Evolutionary conservation across 30 jellyfish, hydroid and myxozoan genomes (phyloP).

Genomic region (Pelagia noctiluca): DNA sequence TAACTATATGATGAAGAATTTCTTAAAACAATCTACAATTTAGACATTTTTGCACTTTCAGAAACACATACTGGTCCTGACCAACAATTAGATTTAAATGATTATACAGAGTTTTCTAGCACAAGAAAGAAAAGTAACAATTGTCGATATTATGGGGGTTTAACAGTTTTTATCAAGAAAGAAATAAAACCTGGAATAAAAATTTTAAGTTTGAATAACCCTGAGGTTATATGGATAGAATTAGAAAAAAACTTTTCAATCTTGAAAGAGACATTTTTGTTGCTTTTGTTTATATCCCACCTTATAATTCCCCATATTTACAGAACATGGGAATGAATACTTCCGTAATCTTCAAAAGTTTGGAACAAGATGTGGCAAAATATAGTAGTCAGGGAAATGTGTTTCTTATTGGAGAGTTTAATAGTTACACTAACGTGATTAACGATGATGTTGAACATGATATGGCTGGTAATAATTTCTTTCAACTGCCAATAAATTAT

Average conservation of each 20-base stretch:
- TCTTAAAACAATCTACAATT: not conserved
- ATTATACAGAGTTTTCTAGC: not conserved
- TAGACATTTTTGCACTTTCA: slow-evolving; percentile 11
- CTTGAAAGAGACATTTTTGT: not conserved
- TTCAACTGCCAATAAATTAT: slow-evolving; percentile 1
- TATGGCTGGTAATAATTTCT: not conserved
- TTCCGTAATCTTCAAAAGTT: not conserved
- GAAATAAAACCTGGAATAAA: slow-evolving; percentile 21
- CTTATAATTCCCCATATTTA: slow-evolving; percentile 14
- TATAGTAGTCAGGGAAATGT: slow-evolving; percentile 10
- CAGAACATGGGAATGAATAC: not conserved
- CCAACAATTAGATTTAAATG: not conserved
- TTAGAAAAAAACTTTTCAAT: slow-evolving; percentile 7
- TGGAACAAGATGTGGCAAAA: slow-evolving; percentile 28
- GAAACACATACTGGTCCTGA: slow-evolving; percentile 35
- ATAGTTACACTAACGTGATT: slow-evolving; percentile 1
- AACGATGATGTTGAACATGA: slow-evolving; percentile 8
- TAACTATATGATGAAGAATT: not conserved
- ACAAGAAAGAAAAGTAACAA: slow-evolving; percentile 8
- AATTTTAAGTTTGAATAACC: not conserved
- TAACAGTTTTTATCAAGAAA: slow-evolving; percentile 14
- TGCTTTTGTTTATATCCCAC: slow-evolving; percentile 16
- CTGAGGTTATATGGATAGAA: slow-evolving; percentile 15
- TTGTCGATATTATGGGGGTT: slow-evolving; percentile 19
- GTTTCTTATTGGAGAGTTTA: not conserved